phyloP scores from a whole-genome alignment of 2,888 invertebrate genomes.

The Nomada fabriciana region DNA sequence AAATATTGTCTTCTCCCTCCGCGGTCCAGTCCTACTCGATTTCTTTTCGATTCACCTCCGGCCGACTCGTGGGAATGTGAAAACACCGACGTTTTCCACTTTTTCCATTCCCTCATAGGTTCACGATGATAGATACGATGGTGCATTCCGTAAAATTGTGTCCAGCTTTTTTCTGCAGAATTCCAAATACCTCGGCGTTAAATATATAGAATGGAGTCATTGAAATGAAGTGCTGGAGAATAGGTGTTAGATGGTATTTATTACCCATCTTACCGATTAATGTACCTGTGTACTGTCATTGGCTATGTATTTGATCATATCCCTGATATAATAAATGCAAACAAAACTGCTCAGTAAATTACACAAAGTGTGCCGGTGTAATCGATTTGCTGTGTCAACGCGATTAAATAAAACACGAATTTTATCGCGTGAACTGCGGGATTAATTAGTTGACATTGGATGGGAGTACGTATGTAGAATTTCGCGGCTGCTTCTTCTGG shows the following conservation, averaged over 20 bases:
- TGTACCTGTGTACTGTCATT: background rate
- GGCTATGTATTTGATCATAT: background rate
- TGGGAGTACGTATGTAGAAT: background rate
- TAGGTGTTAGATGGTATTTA: too few relatives aligned
- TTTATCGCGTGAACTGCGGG: constrained; percentile 21
- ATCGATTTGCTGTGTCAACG: constrained; percentile 26
- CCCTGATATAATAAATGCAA: constrained; percentile 32
- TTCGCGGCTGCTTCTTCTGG: background rate
- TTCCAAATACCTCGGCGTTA: too few relatives aligned
- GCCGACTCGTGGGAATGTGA: constrained; percentile 47
- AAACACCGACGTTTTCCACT: constrained; percentile 28
- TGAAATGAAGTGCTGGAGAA: too few relatives aligned
- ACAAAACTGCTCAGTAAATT: constrained; percentile 27
- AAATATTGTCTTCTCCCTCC: constrained; percentile 32
- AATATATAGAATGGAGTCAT: too few relatives aligned
- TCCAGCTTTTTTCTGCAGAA: too few relatives aligned
- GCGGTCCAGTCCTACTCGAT: constrained; percentile 45
- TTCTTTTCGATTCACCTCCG: constrained; percentile 38
- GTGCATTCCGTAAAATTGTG: too few relatives aligned
- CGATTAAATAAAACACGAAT: constrained; percentile 33
- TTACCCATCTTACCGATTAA: too few relatives aligned
- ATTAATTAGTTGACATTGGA: constrained; percentile 29
- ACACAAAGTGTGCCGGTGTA: constrained; percentile 4
- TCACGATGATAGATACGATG: background rate
- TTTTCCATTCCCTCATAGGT: constrained; percentile 17